phyloP scores from a whole-genome alignment of 2,113 vertebrate species.

The Geococcyx californianus region DNA sequence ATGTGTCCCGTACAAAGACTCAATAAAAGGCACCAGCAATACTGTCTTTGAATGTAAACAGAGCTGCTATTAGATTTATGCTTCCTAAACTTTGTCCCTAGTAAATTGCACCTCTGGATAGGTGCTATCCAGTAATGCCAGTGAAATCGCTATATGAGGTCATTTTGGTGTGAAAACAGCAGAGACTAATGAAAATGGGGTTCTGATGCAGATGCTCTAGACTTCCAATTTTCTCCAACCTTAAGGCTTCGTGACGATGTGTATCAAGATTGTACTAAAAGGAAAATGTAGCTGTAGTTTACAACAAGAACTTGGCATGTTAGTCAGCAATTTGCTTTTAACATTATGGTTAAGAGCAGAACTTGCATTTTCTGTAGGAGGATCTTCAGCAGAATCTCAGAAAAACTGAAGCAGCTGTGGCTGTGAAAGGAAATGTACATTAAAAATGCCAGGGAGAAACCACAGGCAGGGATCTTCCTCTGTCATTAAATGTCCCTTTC shows the following conservation, averaged over 20 bases:
- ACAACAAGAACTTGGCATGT: not conserved
- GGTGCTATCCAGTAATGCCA: not conserved
- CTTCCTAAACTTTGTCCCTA: not conserved
- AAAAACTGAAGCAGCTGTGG: not conserved
- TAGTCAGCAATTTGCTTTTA: conserved; percentile 13
- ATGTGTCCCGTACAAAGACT: not conserved
- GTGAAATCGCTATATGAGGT: not conserved
- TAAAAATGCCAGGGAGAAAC: not conserved
- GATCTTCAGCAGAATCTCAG: not conserved
- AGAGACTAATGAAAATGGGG: not conserved
- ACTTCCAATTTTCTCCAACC: not conserved
- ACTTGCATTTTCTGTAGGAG: not conserved
- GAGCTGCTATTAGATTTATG: not conserved
- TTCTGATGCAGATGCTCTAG: not conserved
- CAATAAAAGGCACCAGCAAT: not conserved
- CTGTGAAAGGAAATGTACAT: not conserved
- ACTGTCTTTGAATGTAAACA: not conserved
- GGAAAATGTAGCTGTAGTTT: not conserved
- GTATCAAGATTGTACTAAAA: not conserved
- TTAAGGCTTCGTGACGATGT: not conserved
- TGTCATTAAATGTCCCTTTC: not conserved
- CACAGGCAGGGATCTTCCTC: not conserved
- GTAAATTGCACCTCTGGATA: not conserved
- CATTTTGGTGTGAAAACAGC: not conserved
- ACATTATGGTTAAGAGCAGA: conserved; percentile 4